Conservation (phyloP, 2,113 vertebrate genomes). For the Pelobates fuscus region DNA sequence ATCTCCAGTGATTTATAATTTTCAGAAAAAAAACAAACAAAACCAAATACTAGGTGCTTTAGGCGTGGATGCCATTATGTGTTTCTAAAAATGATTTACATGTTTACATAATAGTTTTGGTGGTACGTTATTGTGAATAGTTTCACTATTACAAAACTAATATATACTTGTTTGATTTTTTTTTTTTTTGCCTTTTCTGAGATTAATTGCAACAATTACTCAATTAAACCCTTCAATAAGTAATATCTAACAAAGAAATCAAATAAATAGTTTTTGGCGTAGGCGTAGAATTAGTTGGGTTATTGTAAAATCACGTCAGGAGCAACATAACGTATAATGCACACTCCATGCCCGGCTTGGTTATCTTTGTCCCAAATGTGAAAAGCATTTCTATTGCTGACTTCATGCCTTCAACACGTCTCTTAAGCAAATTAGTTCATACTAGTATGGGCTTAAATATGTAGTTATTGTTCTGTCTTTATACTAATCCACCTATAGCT, state of each 20-base stretch:
- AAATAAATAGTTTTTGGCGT: slow-evolving; percentile 9
- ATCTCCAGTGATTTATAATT: no score
- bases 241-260: slow-evolving; percentile 12
- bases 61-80: no score
- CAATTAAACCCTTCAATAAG: slow-evolving; percentile 14
- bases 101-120: no score
- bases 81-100: no score
- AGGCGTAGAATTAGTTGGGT: neutral
- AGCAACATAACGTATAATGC: neutral
- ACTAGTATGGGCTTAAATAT: neutral
- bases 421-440: neutral
- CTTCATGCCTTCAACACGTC: neutral
- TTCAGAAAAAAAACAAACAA: no score
- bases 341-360: neutral
- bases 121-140: no score
- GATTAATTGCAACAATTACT: slow-evolving; percentile 16
- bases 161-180: neutral
- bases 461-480: neutral
- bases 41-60: no score
- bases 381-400: neutral
- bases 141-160: no score
- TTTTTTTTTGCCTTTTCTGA: neutral
- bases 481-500: neutral
- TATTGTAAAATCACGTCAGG: slow-evolving; percentile 1
- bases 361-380: slow-evolving; percentile 9